A percentile compares a stretch with the other conserved stretches of the same genome.
Conservation (phyloP, 2,113 vertebrate species). For the Xiphias gladius region DNA sequence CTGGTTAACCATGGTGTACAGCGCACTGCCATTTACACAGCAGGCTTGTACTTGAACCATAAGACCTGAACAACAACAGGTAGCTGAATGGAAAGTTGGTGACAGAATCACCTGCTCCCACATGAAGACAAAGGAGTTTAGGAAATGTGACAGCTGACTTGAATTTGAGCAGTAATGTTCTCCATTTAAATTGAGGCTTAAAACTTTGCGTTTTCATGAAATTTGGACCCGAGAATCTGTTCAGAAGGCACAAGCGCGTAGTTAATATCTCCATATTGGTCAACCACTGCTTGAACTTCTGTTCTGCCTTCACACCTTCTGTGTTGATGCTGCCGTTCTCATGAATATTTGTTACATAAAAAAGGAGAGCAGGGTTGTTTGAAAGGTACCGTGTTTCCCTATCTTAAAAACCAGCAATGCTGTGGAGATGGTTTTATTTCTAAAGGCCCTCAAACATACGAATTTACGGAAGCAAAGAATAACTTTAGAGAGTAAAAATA, state of each 20-base stretch:
- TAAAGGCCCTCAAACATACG: conserved; percentile 18
- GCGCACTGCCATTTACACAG: conserved; percentile 29
- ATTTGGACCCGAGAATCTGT: background rate
- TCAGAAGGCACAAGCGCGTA: background rate
- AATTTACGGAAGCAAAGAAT: conserved; percentile 30
- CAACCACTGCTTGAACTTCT: background rate
- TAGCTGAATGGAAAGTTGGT: background rate
- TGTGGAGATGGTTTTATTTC: conserved; percentile 18
- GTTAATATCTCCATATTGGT: background rate
- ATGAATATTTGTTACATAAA: conserved; percentile 17
- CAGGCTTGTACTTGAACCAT: conserved; percentile 3
- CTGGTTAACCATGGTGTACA: background rate
- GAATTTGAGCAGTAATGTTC: background rate
- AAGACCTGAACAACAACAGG: conserved; percentile 8
- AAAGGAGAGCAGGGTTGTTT: conserved; percentile 17
- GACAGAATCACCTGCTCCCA: background rate
- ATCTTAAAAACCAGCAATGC: background rate
- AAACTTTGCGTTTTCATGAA: background rate
- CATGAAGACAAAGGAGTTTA: background rate
- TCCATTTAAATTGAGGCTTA: background rate
- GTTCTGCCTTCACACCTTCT: background rate
- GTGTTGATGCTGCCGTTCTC: conserved; percentile 15
- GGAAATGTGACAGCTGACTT: background rate
- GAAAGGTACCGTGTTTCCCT: background rate
- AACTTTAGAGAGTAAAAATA: conserved; percentile 31